phyloP scores from a whole-genome alignment of 1,140 invertebrate species.

The Drosophila nikananu region DNA sequence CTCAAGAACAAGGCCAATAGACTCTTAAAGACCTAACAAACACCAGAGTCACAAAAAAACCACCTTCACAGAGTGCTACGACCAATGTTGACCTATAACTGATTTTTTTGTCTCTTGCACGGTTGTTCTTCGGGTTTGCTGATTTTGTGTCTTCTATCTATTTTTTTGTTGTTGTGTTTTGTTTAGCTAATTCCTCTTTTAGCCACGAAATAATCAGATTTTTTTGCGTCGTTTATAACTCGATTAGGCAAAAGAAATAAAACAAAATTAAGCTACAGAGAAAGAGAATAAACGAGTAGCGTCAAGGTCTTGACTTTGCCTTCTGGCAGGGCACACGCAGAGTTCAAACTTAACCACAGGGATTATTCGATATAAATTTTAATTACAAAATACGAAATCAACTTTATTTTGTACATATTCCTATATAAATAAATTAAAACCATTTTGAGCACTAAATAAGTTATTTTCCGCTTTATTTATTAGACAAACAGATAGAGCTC shows the following conservation, averaged over 20 bases:
- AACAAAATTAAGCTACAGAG: conserved; percentile 12
- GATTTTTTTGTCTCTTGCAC: conserved; percentile 37
- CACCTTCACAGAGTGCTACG: conserved; percentile 62
- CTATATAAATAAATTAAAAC: too few relatives aligned
- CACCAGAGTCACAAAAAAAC: conserved; percentile 12
- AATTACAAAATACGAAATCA: background rate
- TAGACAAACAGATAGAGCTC: background rate
- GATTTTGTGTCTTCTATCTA: conserved; percentile 28
- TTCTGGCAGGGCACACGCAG: conserved; percentile 59
- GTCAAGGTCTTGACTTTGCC: conserved; percentile 59
- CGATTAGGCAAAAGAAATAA: conserved; percentile 49
- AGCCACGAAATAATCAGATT: conserved; percentile 37
- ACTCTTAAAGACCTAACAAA: conserved; percentile 43
- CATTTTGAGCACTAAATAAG: background rate
- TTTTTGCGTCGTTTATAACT: conserved; percentile 53
- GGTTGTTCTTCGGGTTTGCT: conserved; percentile 39
- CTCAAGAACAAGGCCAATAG: conserved; percentile 72
- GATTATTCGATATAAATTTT: background rate
- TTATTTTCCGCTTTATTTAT: background rate
- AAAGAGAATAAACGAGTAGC: conserved; percentile 35
- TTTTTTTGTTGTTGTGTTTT: conserved; percentile 28
- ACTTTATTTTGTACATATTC: too few relatives aligned
- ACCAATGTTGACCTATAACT: conserved; percentile 78
- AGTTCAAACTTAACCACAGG: conserved; percentile 54
- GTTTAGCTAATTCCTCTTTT: conserved; percentile 37